Percentiles rank a stretch among this genome's conserved stretches.
Evolutionary conservation across 1,140 invertebrate genomes (phyloP).

Genomic region (Stenopsyche tienmushanensis): DNA sequence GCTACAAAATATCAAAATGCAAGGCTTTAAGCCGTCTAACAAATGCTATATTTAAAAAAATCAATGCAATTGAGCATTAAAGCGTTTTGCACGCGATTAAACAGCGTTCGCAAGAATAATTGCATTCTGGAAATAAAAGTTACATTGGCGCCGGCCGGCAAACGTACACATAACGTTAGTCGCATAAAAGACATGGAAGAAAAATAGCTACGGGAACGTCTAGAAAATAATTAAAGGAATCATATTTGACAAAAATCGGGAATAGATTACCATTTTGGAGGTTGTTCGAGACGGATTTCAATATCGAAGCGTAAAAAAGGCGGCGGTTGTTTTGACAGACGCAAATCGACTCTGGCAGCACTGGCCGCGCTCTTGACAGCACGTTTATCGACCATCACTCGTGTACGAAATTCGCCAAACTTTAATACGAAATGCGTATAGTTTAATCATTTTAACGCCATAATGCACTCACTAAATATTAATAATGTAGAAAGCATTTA

Average conservation of each 20-base stretch:
- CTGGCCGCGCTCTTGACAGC: neutral
- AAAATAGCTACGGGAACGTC: neutral
- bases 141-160: conserved; percentile 8
- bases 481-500: too few relatives aligned
- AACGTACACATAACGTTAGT: neutral
- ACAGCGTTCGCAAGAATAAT: neutral
- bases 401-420: neutral
- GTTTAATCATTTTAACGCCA: too few relatives aligned
- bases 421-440: neutral
- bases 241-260: neutral
- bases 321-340: conserved; percentile 26
- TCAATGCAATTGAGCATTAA: too few relatives aligned
- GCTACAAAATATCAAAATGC: too few relatives aligned
- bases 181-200: neutral
- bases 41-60: too few relatives aligned
- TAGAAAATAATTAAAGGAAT: neutral
- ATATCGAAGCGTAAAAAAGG: neutral
- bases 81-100: too few relatives aligned
- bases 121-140: too few relatives aligned
- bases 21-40: too few relatives aligned
- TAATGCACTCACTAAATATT: too few relatives aligned
- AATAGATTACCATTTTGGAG: conserved; percentile 20
- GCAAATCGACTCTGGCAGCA: too few relatives aligned
- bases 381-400: neutral
- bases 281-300: neutral